A percentile compares a stretch with the other conserved stretches of the same genome.
These are phyloP conservation scores for Ateles fusciceps DNA, from an alignment of 2,797 vertebrate genomes.

Conservation along the genomic window DNA sequence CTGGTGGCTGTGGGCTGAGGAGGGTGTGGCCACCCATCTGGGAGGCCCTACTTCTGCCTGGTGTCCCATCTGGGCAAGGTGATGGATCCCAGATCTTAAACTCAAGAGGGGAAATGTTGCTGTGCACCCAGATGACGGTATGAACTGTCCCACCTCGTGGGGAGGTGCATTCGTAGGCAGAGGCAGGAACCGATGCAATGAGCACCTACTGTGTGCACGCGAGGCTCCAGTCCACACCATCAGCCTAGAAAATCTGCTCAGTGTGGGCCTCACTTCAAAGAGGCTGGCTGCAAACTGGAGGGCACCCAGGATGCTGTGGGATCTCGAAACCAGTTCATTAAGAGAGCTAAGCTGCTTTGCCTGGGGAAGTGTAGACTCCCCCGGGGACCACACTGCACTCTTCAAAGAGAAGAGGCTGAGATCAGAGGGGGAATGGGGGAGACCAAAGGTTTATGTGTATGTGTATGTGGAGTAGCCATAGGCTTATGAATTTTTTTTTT, in stretches of 20 bases:
- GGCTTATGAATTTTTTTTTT: not conserved
- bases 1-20: not conserved
- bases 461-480: not conserved
- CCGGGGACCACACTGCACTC: not conserved
- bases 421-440: not conserved
- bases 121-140: not conserved
- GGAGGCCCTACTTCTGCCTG: not conserved
- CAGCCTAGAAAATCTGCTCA: not conserved
- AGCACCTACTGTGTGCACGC: not conserved
- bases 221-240: not conserved
- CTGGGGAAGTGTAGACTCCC: constrained; percentile 40
- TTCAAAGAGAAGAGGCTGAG: constrained; percentile 62
- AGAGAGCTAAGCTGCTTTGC: constrained; percentile 34
- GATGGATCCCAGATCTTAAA: not conserved
- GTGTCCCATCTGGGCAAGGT: not conserved
- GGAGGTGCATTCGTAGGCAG: not conserved
- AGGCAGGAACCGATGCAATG: rapidly evolving
- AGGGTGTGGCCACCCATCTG: no score
- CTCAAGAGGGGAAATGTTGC: not conserved
- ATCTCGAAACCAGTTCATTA: constrained; percentile 49
- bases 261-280: constrained; percentile 49
- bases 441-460: not conserved
- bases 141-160: not conserved
- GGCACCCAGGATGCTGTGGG: not conserved
- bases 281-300: constrained; percentile 5